phyloP scores from a whole-genome alignment of 1,140 invertebrate genomes.

The Stegodyphus mimosarum region DNA sequence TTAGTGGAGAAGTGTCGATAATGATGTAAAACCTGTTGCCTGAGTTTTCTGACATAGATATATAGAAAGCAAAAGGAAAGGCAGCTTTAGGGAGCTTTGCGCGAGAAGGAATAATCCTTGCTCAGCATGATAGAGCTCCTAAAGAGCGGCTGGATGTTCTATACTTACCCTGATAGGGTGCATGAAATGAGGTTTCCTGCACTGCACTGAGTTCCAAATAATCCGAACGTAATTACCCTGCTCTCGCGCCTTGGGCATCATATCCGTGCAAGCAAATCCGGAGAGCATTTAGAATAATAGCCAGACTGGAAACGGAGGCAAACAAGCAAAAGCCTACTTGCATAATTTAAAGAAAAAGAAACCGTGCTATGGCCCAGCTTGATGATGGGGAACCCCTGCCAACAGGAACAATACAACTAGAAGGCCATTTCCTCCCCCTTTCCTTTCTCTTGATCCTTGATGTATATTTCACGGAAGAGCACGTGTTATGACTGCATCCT shows the following conservation, averaged over 20 bases:
- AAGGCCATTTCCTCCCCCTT: neutral
- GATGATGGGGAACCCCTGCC: too few species aligned
- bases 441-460: neutral
- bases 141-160: slow-evolving; percentile 6
- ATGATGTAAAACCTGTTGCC: slow-evolving; percentile 60
- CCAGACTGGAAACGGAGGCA: slow-evolving; percentile 27
- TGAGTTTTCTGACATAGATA: neutral
- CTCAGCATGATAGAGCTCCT: neutral
- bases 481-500: too few species aligned
- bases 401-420: neutral
- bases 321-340: slow-evolving; percentile 34
- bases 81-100: slow-evolving; percentile 12
- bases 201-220: slow-evolving; percentile 1
- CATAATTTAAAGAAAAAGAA: slow-evolving; percentile 46
- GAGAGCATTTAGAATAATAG: slow-evolving; percentile 44
- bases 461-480: too few species aligned
- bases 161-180: slow-evolving; percentile 4
- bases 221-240: slow-evolving; percentile 44
- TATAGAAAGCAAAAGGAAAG: slow-evolving; percentile 5
- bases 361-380: neutral
- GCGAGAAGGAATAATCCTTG: slow-evolving; percentile 33
- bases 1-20: slow-evolving; percentile 39
- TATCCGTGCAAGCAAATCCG: slow-evolving; percentile 42
- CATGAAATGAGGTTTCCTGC: slow-evolving; percentile 29
- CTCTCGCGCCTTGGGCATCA: neutral